A percentile compares a stretch with the other conserved stretches of the same genome.
Evolutionary conservation across 2,113 vertebrate species (phyloP).

Genomic region (Oryzias melastigma): DNA sequence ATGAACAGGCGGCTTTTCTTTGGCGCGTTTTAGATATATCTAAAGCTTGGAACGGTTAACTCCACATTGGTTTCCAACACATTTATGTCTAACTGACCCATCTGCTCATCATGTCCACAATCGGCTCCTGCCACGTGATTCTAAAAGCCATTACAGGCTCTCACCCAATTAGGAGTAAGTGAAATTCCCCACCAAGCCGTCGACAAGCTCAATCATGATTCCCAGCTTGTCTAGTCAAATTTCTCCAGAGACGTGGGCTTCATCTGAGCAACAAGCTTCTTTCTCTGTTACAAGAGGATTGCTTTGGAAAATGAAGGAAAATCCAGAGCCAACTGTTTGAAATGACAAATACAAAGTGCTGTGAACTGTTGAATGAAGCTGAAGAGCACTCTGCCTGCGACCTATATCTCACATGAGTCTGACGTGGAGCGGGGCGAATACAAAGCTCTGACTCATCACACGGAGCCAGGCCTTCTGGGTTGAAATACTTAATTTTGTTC

Average conservation of each 20-base stretch:
- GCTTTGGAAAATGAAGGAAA: constrained; percentile 10
- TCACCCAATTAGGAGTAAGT: constrained; percentile 6
- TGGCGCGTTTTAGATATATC: neutral
- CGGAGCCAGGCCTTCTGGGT: constrained; percentile 29
- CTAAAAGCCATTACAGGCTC: constrained; percentile 17
- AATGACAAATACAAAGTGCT: constrained; percentile 16
- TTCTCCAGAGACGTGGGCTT: constrained; percentile 1
- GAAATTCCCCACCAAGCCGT: constrained; percentile 9
- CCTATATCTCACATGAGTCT: constrained; percentile 65
- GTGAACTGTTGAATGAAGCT: constrained; percentile 23
- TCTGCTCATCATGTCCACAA: neutral
- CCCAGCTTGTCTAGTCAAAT: constrained; percentile 22
- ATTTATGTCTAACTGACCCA: neutral
- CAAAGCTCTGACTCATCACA: constrained; percentile 62
- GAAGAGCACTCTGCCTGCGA: constrained; percentile 35
- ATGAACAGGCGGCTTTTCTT: neutral
- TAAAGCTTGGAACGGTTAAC: neutral
- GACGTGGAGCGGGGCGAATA: constrained; percentile 47
- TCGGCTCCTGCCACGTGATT: constrained; percentile 15
- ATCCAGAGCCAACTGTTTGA: constrained; percentile 1
- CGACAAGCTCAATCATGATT: constrained; percentile 15
- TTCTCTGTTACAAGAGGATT: neutral
- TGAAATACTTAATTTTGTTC: constrained; percentile 29
- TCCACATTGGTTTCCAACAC: neutral
- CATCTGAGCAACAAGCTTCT: too few species aligned